Evolutionary conservation across 1,140 invertebrate genomes (phyloP).

Genomic region (Diuraphis noxia): DNA sequence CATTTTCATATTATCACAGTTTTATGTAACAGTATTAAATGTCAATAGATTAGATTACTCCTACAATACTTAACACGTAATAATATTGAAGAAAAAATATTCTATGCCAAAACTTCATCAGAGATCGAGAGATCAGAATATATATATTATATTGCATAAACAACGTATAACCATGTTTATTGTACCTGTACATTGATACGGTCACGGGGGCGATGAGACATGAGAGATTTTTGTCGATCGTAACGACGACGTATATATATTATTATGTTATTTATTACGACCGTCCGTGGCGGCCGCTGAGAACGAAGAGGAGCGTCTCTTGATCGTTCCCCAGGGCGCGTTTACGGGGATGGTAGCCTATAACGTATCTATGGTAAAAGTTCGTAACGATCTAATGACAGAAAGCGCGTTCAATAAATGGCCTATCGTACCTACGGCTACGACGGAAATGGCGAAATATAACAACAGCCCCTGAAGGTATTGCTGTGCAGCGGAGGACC

Average conservation of each 20-base stretch:
- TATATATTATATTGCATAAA: background rate
- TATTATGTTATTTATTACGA: background rate
- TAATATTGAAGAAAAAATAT: background rate
- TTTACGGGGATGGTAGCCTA: background rate
- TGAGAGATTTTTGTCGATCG: background rate
- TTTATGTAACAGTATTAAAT: background rate
- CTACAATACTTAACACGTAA: background rate
- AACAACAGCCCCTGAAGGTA: background rate
- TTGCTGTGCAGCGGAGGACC: background rate
- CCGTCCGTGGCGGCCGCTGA: background rate
- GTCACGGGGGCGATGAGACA: background rate
- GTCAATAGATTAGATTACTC: background rate
- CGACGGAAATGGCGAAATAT: background rate
- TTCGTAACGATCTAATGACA: conserved; percentile 42
- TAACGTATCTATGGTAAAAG: background rate
- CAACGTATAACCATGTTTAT: background rate
- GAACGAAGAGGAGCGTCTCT: background rate
- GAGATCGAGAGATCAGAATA: too few species aligned
- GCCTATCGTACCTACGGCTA: background rate
- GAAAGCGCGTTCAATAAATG: background rate
- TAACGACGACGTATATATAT: background rate
- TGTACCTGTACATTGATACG: background rate
- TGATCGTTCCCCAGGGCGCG: conserved; percentile 41
- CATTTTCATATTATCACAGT: background rate
- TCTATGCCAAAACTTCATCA: too few species aligned